Evolutionary conservation across 2,113 vertebrate genomes (phyloP).

Genomic region (Etheostoma spectabile): DNA sequence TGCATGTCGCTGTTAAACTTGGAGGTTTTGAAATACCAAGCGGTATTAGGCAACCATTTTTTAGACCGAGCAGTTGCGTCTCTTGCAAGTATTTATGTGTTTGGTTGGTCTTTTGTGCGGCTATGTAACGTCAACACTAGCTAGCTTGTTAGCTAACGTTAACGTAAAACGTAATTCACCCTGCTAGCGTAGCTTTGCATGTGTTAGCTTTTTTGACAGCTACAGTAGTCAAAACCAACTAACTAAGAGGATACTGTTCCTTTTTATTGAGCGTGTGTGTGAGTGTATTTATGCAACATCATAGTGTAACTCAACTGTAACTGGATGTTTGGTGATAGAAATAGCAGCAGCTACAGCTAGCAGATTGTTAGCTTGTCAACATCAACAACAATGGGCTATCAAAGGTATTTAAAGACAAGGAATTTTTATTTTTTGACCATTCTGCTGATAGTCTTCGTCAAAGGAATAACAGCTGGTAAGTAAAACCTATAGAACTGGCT

Average conservation of each 20-base stretch:
- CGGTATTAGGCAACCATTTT: too few species aligned
- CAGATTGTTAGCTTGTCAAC: constrained; percentile 61
- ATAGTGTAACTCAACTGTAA: constrained; percentile 13
- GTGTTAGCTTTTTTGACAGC: constrained; percentile 34
- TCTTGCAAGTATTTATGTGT: neutral
- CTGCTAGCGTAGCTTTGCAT: constrained; percentile 47
- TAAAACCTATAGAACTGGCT: neutral
- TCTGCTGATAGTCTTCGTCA: constrained; percentile 60
- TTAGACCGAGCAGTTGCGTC: neutral
- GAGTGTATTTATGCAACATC: constrained; percentile 20
- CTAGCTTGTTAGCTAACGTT: constrained; percentile 52
- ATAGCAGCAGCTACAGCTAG: constrained; percentile 66
- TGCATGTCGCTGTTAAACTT: neutral
- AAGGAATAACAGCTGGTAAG: constrained; percentile 77
- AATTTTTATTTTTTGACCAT: constrained; percentile 60
- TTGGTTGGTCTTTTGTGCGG: constrained; percentile 9
- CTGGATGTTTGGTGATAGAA: constrained; percentile 69
- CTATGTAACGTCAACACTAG: constrained; percentile 6
- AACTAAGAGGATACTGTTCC: neutral
- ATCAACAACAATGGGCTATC: constrained; percentile 61
- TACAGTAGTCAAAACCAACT: constrained; percentile 14
- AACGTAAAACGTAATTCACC: constrained; percentile 45
- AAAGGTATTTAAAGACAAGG: constrained; percentile 52
- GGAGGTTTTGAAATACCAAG: neutral
- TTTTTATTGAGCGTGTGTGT: neutral